Percentiles rank a stretch among this genome's conserved stretches.
phyloP scores from a whole-genome alignment of 2,113 vertebrate genomes.

The Siniperca chuatsi region DNA sequence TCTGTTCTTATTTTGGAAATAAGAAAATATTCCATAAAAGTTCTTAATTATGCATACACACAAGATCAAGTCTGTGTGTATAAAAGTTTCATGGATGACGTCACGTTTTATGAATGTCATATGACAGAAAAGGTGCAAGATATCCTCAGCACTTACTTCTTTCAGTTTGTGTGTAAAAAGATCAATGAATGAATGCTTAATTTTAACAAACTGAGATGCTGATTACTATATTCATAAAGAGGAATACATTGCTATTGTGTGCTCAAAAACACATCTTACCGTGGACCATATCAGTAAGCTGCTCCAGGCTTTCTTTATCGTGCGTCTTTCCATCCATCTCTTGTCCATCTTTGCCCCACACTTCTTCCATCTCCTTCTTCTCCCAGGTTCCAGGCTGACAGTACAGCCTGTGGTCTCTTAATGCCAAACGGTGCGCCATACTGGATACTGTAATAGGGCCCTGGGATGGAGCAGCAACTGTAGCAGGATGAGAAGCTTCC shows the following conservation, averaged over 20 bases:
- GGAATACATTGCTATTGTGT: rapidly evolving
- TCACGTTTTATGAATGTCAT: not conserved
- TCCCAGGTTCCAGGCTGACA: constrained; percentile 73
- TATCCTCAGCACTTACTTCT: not conserved
- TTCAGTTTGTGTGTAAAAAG: constrained; percentile 6
- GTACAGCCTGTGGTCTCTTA: constrained; percentile 78
- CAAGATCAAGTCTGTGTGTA: not conserved
- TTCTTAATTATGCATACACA: not conserved
- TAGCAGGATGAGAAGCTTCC: constrained; percentile 10
- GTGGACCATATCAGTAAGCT: constrained; percentile 69
- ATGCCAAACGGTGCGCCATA: constrained; percentile 36
- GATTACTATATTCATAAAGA: not conserved
- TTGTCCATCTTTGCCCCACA: not conserved
- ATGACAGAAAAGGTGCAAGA: not conserved
- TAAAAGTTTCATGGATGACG: not conserved
- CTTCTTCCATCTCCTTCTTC: constrained; percentile 28
- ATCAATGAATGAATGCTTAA: not conserved
- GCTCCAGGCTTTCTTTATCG: constrained; percentile 52
- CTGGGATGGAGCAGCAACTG: not conserved
- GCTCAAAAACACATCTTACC: constrained; percentile 55
- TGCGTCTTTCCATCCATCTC: constrained; percentile 9
- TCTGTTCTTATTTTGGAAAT: not conserved
- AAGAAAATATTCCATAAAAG: not conserved
- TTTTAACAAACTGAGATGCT: not conserved
- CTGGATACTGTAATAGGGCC: constrained; percentile 46